Evolutionary conservation across 2,797 vertebrate species (phyloP).

Genomic region (Urosaurus nigricauda): DNA sequence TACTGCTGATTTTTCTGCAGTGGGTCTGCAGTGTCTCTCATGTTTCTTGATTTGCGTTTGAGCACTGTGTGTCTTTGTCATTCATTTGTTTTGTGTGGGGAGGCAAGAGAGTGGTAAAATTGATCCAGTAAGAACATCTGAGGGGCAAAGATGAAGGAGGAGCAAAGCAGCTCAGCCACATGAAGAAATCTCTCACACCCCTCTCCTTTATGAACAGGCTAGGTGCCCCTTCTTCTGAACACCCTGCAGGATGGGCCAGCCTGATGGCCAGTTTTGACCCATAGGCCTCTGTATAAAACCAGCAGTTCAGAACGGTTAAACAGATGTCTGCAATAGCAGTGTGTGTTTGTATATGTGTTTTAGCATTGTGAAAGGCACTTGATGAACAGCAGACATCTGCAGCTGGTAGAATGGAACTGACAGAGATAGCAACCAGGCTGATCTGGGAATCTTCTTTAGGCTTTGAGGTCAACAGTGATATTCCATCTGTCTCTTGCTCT

Average conservation of each 20-base stretch:
- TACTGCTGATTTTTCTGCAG: too few species aligned
- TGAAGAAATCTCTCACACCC: not conserved
- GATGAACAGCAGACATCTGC: not conserved
- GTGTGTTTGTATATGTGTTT: not conserved
- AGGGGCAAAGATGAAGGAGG: not conserved
- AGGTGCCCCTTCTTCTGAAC: not conserved
- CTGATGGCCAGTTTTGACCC: not conserved
- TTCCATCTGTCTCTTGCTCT: not conserved
- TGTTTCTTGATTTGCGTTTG: too few species aligned
- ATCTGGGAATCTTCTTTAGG: not conserved
- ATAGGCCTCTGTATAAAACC: not conserved
- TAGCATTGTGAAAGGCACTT: not conserved
- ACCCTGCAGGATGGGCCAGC: not conserved
- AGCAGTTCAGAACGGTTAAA: not conserved
- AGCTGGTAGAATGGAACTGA: not conserved
- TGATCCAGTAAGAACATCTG: too few species aligned
- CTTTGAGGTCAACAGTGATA: too few species aligned
- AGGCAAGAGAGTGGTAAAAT: too few species aligned
- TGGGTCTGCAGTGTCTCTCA: too few species aligned
- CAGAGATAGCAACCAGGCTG: not conserved
- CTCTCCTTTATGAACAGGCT: not conserved
- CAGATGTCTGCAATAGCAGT: not conserved
- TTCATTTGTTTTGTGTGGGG: too few species aligned
- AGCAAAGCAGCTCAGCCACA: not conserved
- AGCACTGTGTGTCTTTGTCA: too few species aligned